phyloP scores from a whole-genome alignment of 2,797 vertebrate genomes.

The Xenops minutus region DNA sequence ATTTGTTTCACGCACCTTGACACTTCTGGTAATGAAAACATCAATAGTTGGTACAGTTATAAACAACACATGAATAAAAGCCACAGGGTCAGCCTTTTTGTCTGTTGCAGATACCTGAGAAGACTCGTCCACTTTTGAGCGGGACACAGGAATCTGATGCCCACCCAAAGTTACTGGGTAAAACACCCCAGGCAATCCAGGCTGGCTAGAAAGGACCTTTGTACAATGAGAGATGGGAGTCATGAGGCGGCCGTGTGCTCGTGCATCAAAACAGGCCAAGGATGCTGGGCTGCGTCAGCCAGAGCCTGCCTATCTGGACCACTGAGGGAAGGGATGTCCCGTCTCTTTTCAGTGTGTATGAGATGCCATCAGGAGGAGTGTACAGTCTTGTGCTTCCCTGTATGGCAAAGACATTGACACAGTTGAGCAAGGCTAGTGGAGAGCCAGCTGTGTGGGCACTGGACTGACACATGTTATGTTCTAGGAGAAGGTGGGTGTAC shows the following conservation, averaged over 20 bases:
- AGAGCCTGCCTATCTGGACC: background rate
- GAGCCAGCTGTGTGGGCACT: background rate
- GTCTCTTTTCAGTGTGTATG: background rate
- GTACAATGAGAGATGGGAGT: background rate
- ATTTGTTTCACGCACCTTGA: slow-evolving; percentile 38
- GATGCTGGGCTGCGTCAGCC: background rate
- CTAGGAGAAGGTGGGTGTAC: background rate
- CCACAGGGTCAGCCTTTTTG: background rate
- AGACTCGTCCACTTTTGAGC: background rate
- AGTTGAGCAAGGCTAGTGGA: background rate
- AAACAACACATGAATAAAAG: background rate
- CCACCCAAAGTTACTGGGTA: fast-evolving
- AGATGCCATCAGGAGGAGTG: background rate
- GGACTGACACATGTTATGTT: fast-evolving
- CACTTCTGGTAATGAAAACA: slow-evolving; percentile 58
- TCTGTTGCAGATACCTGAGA: background rate
- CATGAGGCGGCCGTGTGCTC: fast-evolving
- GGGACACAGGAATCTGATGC: background rate
- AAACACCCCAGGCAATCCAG: background rate
- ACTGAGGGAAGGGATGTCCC: fast-evolving
- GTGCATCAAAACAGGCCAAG: background rate
- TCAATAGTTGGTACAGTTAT: background rate
- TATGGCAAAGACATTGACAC: background rate
- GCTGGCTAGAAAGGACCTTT: background rate
- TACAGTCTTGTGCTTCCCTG: background rate